These are phyloP conservation scores for Chrysocyon brachyurus DNA, from an alignment of 2,797 vertebrate genomes.

Conservation along the genomic window DNA sequence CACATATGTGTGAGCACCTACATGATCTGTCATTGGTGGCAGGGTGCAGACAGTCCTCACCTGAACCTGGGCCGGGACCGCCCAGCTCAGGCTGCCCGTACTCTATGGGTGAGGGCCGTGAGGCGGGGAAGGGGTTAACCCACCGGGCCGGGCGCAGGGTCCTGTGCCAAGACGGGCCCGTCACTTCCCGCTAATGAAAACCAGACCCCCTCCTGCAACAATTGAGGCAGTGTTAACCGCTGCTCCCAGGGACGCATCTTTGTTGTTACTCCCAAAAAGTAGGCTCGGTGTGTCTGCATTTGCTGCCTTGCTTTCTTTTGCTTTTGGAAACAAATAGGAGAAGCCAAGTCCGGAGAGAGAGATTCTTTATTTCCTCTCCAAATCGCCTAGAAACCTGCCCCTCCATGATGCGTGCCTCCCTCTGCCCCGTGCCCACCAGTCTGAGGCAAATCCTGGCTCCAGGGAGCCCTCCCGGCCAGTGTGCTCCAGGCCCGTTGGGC, in stretches of 20 bases:
- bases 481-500: accelerated
- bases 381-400: not conserved
- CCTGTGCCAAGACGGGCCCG: conserved; percentile 88
- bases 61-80: too few species aligned
- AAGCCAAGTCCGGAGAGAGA: not conserved
- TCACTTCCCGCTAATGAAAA: conserved; percentile 91
- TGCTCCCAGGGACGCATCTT: conserved; percentile 73
- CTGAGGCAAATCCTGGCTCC: not conserved
- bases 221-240: conserved; percentile 89
- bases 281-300: accelerated
- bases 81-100: accelerated
- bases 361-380: not conserved
- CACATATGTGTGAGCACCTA: accelerated
- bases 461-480: accelerated
- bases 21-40: accelerated
- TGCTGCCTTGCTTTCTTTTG: not conserved
- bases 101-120: accelerated
- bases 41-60: accelerated
- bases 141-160: conserved; percentile 81
- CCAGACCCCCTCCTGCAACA: conserved; percentile 90
- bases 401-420: accelerated
- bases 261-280: conserved; percentile 63
- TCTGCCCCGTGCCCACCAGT: accelerated
- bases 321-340: conserved; percentile 29
- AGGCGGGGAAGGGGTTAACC: conserved; percentile 82